Evolutionary conservation across 2,888 invertebrate species (phyloP), one percentile per base, ranked within the genome.

Genomic region (Laothoe populi): DNA sequence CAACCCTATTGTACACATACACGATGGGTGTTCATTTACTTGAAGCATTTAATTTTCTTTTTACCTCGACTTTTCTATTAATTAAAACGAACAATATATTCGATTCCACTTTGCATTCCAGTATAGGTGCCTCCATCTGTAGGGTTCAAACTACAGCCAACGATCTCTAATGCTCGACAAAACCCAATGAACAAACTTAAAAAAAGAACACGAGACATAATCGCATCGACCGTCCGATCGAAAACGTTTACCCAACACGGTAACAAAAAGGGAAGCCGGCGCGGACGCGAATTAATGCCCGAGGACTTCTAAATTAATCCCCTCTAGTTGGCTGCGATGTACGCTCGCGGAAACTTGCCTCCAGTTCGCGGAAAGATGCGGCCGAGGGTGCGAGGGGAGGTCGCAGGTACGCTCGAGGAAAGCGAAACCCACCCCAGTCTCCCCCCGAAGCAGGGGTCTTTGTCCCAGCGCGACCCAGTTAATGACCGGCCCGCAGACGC

Each of bases 401-500:
- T 16, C 2, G n/a, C 8, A 19, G 19, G 53, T 2, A 53, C 16
- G 35, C 19, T 19, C 73, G 82, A 81, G 88, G 79, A 86, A 87
- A 87, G 87, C 88, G 88, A 87, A 88, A 86, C 86, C 84, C 79
- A 88, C 87, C 86, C 78, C 71, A 71, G 80, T 76, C 79, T 81
- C 80, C 82, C 82, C 81, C 79, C 75, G 75, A 78, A 80, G 79
- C 79, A 79, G 86, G 77, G 90, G 90, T 89, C 90, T 88, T 90
- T 88, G 91, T 87, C 85, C 91, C 90, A 53, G 79, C 81, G 81
- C 91, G 91, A 92, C 92, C 92, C 87, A 92, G 91, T 91, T 92
- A 92, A 92, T 92, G 92, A 91, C 91, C 91, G 88, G 88, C 90
- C 86, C 86, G 85, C 82, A 88, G 88, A 86, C 87, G 84, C 86